Evolutionary conservation across 2,113 vertebrate species (phyloP).

Genomic region (Gadus chalcogrammus): DNA sequence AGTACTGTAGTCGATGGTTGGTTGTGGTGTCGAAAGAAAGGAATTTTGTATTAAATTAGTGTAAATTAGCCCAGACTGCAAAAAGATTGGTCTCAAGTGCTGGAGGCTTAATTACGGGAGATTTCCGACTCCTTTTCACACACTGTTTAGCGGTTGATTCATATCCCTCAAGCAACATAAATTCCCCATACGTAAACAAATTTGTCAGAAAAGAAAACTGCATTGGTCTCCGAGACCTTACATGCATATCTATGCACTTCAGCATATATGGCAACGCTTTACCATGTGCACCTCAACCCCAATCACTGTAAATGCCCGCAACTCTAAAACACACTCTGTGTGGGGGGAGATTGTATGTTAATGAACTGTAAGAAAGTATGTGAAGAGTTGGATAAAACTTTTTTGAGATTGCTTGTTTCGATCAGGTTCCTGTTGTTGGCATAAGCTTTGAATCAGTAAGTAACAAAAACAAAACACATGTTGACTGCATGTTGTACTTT

Average conservation of each 20-base stretch:
- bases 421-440: too few species aligned
- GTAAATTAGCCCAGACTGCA: slow-evolving; percentile 98
- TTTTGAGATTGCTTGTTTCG: too few species aligned
- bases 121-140: slow-evolving; percentile 96
- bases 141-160: slow-evolving; percentile 87
- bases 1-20: slow-evolving; percentile 38
- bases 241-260: slow-evolving; percentile 53
- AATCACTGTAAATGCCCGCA: slow-evolving; percentile 15
- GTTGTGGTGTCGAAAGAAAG: slow-evolving; percentile 74
- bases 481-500: too few species aligned
- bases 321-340: too few species aligned
- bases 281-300: slow-evolving; percentile 48
- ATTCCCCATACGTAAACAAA: slow-evolving; percentile 97
- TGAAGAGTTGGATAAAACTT: too few species aligned
- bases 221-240: slow-evolving; percentile 72
- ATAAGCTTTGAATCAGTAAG: too few species aligned
- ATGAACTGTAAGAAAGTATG: too few species aligned
- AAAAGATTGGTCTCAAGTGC: slow-evolving; percentile 99
- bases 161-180: slow-evolving; percentile 97
- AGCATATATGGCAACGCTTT: too few species aligned
- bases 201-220: slow-evolving; percentile 75
- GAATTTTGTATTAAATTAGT: slow-evolving; percentile 99
- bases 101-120: slow-evolving; percentile 94
- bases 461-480: too few species aligned
- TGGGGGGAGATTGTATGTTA: too few species aligned